These are phyloP conservation scores for Apteryx owenii DNA, from an alignment of 2,113 vertebrate species.

Conservation along the genomic window DNA sequence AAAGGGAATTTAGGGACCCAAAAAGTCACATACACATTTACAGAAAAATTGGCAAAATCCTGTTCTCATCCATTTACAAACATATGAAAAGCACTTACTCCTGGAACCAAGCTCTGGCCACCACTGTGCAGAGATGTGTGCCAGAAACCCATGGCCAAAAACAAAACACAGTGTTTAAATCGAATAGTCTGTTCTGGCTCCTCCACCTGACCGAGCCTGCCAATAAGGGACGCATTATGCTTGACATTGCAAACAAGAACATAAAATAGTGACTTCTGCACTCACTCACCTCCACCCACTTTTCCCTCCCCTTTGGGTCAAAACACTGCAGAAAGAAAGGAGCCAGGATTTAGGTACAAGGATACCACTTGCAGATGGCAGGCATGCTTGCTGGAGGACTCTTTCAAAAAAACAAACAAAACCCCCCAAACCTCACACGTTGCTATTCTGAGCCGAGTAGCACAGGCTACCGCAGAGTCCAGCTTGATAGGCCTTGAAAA, in stretches of 20 bases:
- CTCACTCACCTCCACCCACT: neutral
- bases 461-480: neutral
- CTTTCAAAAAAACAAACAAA: neutral
- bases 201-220: neutral
- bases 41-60: slow-evolving; percentile 13
- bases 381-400: neutral
- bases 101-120: slow-evolving; percentile 57
- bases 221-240: neutral
- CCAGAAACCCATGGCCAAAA: slow-evolving; percentile 41
- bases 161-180: neutral
- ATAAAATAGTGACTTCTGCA: neutral
- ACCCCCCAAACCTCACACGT: no score
- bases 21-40: neutral
- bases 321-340: neutral
- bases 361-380: neutral
- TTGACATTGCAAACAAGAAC: neutral
- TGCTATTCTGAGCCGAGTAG: neutral
- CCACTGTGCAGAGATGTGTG: neutral
- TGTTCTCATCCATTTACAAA: neutral
- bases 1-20: neutral
- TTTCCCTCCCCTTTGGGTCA: neutral
- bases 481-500: neutral
- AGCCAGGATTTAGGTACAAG: neutral
- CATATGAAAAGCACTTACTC: slow-evolving; percentile 30
- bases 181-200: neutral